A percentile compares a stretch with the other conserved stretches of the same genome.
Evolutionary conservation across 2,888 invertebrate species (phyloP).

Genomic region (Calameuta filiformis): DNA sequence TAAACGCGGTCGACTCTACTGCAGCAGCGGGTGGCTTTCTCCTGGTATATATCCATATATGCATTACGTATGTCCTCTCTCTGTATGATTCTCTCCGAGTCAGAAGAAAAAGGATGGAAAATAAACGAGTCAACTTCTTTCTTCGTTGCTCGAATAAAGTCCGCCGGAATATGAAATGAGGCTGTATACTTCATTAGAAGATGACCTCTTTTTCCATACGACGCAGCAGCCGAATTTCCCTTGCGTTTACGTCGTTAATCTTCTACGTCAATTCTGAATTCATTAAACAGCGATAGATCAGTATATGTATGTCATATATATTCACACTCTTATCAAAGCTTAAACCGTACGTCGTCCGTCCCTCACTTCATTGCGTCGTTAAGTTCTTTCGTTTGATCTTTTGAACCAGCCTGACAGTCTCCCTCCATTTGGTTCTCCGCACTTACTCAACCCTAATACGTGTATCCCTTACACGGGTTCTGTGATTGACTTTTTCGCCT

Average conservation of each 20-base stretch:
- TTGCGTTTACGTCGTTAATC: constrained; percentile 42
- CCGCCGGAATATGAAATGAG: background rate
- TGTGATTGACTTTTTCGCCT: background rate
- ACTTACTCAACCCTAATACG: background rate
- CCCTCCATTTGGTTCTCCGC: background rate
- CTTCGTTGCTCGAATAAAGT: background rate
- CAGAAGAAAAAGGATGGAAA: background rate
- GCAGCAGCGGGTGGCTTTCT: background rate
- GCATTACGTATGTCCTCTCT: background rate
- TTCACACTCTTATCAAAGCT: background rate
- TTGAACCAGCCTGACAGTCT: background rate
- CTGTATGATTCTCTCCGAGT: background rate
- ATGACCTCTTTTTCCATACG: background rate
- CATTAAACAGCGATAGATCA: constrained; percentile 33
- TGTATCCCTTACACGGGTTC: background rate
- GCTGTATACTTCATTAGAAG: constrained; percentile 6
- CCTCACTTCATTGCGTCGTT: background rate
- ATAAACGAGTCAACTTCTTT: background rate
- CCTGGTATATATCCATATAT: background rate
- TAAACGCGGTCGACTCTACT: background rate
- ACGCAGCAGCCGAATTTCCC: background rate
- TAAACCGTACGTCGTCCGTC: background rate
- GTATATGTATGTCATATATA: background rate
- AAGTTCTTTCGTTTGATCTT: background rate
- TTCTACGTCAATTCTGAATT: constrained; percentile 37